These are phyloP conservation scores for Eleutherodactylus coqui DNA, from an alignment of 2,797 vertebrate genomes.

Conservation along the genomic window DNA sequence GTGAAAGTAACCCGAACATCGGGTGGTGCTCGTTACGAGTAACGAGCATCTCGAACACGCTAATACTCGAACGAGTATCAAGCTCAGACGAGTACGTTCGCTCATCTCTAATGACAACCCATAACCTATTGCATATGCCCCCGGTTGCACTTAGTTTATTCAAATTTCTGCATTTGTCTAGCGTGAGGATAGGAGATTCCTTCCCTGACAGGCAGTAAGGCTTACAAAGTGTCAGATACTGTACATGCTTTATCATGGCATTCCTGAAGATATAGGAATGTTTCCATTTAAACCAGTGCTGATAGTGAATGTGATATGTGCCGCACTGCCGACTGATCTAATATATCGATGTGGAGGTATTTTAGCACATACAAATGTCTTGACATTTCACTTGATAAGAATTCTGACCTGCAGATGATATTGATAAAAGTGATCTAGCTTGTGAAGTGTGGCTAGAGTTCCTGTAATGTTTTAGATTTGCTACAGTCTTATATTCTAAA, in stretches of 20 bases:
- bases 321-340: background rate
- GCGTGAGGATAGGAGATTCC: background rate
- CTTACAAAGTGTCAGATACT: background rate
- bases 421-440: background rate
- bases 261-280: background rate
- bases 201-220: background rate
- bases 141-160: no score
- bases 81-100: no score
- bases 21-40: no score
- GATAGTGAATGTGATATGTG: background rate
- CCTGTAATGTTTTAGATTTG: no score
- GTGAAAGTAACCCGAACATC: no score
- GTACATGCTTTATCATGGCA: background rate
- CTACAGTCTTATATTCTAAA: no score
- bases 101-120: no score
- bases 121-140: no score
- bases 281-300: constrained; percentile 2
- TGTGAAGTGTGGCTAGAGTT: no score
- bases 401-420: constrained; percentile 8
- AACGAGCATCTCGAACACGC: no score
- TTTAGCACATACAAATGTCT: background rate
- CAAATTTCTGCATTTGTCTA: no score
- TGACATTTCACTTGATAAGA: background rate
- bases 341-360: background rate
- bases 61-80: no score